Conservation (phyloP, 2,888 invertebrate species). For the Thereva nobilitata region DNA sequence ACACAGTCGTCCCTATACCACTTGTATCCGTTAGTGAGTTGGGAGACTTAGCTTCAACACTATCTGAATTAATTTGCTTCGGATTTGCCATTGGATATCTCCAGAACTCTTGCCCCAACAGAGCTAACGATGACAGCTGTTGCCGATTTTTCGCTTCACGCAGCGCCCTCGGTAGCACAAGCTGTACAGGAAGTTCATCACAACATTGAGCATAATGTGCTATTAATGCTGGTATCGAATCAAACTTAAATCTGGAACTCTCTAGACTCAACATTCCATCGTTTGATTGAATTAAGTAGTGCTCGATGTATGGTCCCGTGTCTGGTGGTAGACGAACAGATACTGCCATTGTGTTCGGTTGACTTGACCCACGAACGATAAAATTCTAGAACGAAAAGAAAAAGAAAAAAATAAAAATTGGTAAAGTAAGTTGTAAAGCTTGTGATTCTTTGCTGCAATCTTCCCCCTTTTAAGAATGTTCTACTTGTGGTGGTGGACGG, state of each 20-base stretch:
- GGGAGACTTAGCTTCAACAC: slow-evolving; percentile 55
- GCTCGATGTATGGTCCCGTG: slow-evolving; percentile 91
- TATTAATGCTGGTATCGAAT: slow-evolving; percentile 88
- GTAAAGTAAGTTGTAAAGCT: slow-evolving; percentile 6
- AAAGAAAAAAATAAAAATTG: background rate
- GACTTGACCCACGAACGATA: slow-evolving; percentile 92
- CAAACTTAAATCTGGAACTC: slow-evolving; percentile 91
- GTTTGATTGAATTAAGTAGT: slow-evolving; percentile 90
- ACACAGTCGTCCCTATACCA: slow-evolving; percentile 57
- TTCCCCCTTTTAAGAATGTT: background rate
- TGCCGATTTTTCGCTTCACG: slow-evolving; percentile 87
- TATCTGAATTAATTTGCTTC: slow-evolving; percentile 58
- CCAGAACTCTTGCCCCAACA: slow-evolving; percentile 89
- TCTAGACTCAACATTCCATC: slow-evolving; percentile 83
- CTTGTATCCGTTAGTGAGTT: slow-evolving; percentile 58
- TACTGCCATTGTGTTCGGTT: slow-evolving; percentile 91
- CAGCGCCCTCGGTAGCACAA: slow-evolving; percentile 82
- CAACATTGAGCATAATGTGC: slow-evolving; percentile 93
- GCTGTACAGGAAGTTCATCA: slow-evolving; percentile 90
- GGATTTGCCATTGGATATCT: slow-evolving; percentile 78
- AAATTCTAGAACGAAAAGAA: slow-evolving; percentile 72
- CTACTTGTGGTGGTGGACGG: background rate
- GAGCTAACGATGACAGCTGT: slow-evolving; percentile 85
- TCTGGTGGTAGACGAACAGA: slow-evolving; percentile 86
- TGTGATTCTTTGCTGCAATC: slow-evolving; percentile 2